Evolutionary conservation across 1,140 invertebrate genomes (phyloP).

Genomic region (Phenacoccus solenopsis): DNA sequence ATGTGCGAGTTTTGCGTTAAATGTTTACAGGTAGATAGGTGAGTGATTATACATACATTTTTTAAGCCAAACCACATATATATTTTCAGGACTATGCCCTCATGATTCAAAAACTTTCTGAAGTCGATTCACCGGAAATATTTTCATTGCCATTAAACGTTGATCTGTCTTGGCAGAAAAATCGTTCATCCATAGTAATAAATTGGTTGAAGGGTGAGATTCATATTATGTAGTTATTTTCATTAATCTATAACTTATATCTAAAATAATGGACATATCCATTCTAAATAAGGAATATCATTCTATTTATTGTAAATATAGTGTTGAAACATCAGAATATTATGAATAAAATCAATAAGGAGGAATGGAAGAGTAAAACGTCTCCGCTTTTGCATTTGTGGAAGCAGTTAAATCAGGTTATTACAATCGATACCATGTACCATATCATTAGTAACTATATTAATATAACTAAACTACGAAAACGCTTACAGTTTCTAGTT

Average conservation of each 20-base stretch:
- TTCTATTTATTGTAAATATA: neutral
- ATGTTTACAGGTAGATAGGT: neutral
- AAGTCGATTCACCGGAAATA: slow-evolving; percentile 51
- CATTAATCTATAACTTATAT: neutral
- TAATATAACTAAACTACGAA: too few relatives aligned
- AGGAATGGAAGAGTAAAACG: slow-evolving; percentile 45
- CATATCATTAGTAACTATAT: too few relatives aligned
- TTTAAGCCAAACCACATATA: slow-evolving; percentile 8
- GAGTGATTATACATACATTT: neutral
- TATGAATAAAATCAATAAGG: slow-evolving; percentile 32
- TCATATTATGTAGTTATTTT: neutral
- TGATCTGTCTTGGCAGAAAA: slow-evolving; percentile 60
- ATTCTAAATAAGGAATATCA: neutral
- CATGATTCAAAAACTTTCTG: slow-evolving; percentile 47
- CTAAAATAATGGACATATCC: neutral
- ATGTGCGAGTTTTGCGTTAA: neutral
- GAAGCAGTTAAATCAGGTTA: slow-evolving; percentile 51
- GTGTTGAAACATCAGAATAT: neutral
- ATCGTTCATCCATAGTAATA: slow-evolving; percentile 48
- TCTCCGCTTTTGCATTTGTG: slow-evolving; percentile 55
- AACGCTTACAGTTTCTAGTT: too few relatives aligned
- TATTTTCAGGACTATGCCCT: slow-evolving; percentile 46
- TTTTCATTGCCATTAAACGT: slow-evolving; percentile 75
- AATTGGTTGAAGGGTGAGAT: slow-evolving; percentile 50
- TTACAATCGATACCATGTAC: too few relatives aligned